These are phyloP conservation scores for Puma concolor DNA, from an alignment of 2,113 vertebrate genomes.

Conservation along the genomic window DNA sequence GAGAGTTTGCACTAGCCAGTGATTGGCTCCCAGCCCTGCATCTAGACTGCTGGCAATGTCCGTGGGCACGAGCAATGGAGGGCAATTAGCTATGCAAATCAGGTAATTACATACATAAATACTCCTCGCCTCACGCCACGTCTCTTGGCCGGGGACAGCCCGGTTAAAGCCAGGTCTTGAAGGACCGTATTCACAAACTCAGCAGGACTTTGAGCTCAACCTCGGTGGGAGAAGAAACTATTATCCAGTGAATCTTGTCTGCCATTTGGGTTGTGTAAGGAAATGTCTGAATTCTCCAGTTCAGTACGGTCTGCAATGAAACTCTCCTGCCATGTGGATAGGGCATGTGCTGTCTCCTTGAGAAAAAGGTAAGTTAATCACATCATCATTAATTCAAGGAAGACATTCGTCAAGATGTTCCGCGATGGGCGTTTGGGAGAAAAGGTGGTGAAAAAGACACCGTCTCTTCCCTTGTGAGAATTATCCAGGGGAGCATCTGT, in stretches of 20 bases:
- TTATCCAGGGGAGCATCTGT: not conserved
- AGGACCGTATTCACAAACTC: not conserved
- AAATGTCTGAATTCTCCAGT: not conserved
- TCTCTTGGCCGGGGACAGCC: slow-evolving; percentile 35
- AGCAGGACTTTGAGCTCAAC: not conserved
- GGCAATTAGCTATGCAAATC: slow-evolving; percentile 76
- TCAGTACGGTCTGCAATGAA: not conserved
- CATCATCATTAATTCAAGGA: not conserved
- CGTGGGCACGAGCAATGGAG: not conserved
- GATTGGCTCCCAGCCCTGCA: slow-evolving; percentile 44
- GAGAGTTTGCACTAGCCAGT: not conserved
- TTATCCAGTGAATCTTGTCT: not conserved
- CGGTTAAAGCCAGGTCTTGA: slow-evolving; percentile 39
- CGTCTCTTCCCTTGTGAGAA: not conserved
- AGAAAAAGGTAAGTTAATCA: not conserved
- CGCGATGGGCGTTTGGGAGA: not conserved
- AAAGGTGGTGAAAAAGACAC: not conserved
- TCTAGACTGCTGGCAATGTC: slow-evolving; percentile 39
- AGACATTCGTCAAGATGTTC: not conserved
- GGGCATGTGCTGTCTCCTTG: not conserved
- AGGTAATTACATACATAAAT: slow-evolving; percentile 61
- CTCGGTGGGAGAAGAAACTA: not conserved
- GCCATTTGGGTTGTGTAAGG: not conserved
- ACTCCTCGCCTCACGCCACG: not conserved
- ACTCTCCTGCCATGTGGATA: not conserved